Base-by-base conservation (phyloP, 2,888 invertebrate genomes). In the Nephrocerus scutellatus region DNA sequence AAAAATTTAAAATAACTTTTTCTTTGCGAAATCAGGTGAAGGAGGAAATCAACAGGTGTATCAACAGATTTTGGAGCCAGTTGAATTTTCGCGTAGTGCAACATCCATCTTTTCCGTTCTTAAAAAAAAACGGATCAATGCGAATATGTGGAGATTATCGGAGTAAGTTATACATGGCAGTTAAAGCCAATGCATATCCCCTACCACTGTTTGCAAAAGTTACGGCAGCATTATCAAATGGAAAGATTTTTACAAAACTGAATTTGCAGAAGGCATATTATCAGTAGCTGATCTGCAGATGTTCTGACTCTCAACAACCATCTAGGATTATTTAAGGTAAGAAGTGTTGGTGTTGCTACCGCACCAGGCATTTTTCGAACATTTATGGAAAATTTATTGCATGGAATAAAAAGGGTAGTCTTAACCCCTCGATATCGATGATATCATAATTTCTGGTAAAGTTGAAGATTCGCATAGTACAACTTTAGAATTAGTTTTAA, bases 311-410 rank as follows among this genome's bases (percentile, higher is more conserved):
- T 39, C 19, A 34, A 34, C 16, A 39, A 30, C 20, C 34, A 39
- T 25, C 23, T 19, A 19, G 30, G 34, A 7, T 34, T 39, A 30
- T 34, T 34, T 9, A 34, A 34, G 30, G 34, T 35, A 30, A 30
- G 34, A 34, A 34, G 34, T 10, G 30, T 35, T 30, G 34, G 35
- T 3, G 24, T 32, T 10, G 20, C 38, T 16, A 33, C 32, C 15
- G 6, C 39, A 18, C 39, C 39, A 9, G 26, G 22, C 15, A 34
- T 35, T 34, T 40, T 40, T 18, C 34, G 31, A 30, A 40, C 30
- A 25, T 21, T 15, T 16, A 35, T 35, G 30, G 30, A 34, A 18
- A 39, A 34, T 16, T 30, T 40, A 9, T 13, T 39, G 22, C 30
- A 23, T 29, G 34, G 29, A 28, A 39, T 39, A 13, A 5, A 10